Conservation (phyloP, 2,797 vertebrate species). For the Epinephelus malabaricus region DNA sequence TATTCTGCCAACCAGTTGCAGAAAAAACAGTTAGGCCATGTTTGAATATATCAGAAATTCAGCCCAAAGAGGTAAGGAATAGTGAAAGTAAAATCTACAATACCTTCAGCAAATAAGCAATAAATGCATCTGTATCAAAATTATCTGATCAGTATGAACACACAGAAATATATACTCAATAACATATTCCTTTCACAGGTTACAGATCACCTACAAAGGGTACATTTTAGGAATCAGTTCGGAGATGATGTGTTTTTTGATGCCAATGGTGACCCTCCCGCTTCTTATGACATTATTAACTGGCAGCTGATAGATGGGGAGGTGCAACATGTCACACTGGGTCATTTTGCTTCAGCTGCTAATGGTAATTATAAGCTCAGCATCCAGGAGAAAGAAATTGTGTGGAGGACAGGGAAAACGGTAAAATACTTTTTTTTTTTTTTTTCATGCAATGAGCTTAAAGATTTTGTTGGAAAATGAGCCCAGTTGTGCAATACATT, state of each 20-base stretch:
- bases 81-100: background rate
- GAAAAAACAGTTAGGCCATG: constrained; percentile 50
- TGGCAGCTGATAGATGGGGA: constrained; percentile 83
- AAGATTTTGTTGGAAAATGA: background rate
- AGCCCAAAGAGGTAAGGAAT: constrained; percentile 73
- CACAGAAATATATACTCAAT: background rate
- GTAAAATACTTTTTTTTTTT: constrained; percentile 48
- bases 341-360: constrained; percentile 72
- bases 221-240: constrained; percentile 79
- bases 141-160: background rate
- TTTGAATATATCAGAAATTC: constrained; percentile 74
- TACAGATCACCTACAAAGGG: constrained; percentile 68
- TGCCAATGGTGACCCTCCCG: constrained; percentile 82
- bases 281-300: constrained; percentile 86
- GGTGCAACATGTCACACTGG: constrained; percentile 84
- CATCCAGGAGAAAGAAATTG: constrained; percentile 75
- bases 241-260: constrained; percentile 83
- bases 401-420: constrained; percentile 80
- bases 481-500: background rate
- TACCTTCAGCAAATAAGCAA: background rate
- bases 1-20: constrained; percentile 72
- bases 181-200: constrained; percentile 64
- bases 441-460: background rate
- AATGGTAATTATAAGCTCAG: constrained; percentile 71
- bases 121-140: background rate